Evolutionary conservation across 2,888 invertebrate species (phyloP).

Genomic region (Drosophila monieri): DNA sequence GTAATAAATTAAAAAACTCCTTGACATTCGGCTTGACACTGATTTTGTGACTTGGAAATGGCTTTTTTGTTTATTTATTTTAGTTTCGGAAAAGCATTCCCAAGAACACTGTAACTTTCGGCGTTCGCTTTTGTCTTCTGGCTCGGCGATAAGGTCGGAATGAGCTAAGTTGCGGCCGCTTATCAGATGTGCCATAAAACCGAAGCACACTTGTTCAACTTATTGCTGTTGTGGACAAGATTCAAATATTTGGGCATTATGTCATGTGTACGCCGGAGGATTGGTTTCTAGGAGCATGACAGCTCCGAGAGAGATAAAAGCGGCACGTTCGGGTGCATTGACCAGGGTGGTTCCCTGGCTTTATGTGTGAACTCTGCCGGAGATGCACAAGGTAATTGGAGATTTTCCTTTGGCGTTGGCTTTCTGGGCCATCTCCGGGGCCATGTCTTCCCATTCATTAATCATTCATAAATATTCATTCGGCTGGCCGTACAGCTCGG

Average conservation of each 20-base stretch:
- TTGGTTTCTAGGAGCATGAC: constrained; percentile 11
- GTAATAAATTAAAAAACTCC: constrained; percentile 25
- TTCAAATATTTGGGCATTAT: constrained; percentile 64
- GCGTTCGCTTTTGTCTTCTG: constrained; percentile 6
- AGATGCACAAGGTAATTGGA: constrained; percentile 33
- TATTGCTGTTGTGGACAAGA: constrained; percentile 50
- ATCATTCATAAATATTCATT: constrained; percentile 73
- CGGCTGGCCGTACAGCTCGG: constrained; percentile 29
- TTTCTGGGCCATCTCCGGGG: constrained; percentile 25
- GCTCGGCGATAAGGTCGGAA: constrained; percentile 40
- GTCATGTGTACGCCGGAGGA: constrained; percentile 36
- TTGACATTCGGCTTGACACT: constrained; percentile 35
- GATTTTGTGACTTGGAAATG: constrained; percentile 15
- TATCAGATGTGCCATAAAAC: constrained; percentile 53
- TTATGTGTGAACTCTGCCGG: constrained; percentile 3
- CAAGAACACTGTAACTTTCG: neutral
- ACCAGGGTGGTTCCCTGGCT: constrained; percentile 10
- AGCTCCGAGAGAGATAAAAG: constrained; percentile 9
- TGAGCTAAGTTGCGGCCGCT: constrained; percentile 36
- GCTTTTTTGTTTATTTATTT: constrained; percentile 6
- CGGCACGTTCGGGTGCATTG: constrained; percentile 31
- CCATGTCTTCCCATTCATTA: constrained; percentile 57
- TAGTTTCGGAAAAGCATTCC: constrained; percentile 24
- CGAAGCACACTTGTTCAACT: constrained; percentile 21
- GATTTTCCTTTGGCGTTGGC: constrained; percentile 23